Percentiles rank a stretch among this genome's conserved stretches.
Conservation (phyloP, 2,888 invertebrate genomes). For the Idaea straminata region DNA sequence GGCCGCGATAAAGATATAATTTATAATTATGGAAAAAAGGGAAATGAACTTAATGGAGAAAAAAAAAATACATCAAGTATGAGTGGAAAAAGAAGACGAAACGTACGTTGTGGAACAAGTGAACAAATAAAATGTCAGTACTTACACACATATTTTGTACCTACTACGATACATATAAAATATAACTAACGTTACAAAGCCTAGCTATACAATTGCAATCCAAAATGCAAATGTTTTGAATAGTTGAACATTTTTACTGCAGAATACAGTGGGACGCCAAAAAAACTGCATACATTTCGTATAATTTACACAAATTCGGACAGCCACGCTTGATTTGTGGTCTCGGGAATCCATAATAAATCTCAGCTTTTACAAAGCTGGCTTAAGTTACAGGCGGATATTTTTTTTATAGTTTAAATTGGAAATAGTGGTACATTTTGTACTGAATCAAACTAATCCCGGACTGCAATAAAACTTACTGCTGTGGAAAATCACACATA, state of each 20-base stretch:
- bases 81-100: no score
- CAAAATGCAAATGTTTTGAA: constrained; percentile 23
- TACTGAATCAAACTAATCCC: background rate
- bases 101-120: no score
- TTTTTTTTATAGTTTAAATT: background rate
- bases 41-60: no score
- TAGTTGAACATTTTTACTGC: constrained; percentile 38
- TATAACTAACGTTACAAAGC: constrained; percentile 9
- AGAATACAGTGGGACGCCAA: constrained; percentile 42
- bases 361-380: constrained; percentile 46
- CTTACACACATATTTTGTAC: background rate
- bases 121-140: no score
- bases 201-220: constrained; percentile 18
- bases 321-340: constrained; percentile 67
- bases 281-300: constrained; percentile 45
- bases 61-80: no score
- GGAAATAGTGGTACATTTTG: background rate
- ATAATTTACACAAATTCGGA: constrained; percentile 63
- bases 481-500: no score
- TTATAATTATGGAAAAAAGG: no score
- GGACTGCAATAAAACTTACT: background rate
- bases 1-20: no score
- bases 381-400: constrained; percentile 24
- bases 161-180: constrained; percentile 2
- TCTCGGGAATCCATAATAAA: constrained; percentile 61